These are phyloP conservation scores for Amphipoea lucens DNA, from an alignment of 2,888 invertebrate species.

Conservation along the genomic window DNA sequence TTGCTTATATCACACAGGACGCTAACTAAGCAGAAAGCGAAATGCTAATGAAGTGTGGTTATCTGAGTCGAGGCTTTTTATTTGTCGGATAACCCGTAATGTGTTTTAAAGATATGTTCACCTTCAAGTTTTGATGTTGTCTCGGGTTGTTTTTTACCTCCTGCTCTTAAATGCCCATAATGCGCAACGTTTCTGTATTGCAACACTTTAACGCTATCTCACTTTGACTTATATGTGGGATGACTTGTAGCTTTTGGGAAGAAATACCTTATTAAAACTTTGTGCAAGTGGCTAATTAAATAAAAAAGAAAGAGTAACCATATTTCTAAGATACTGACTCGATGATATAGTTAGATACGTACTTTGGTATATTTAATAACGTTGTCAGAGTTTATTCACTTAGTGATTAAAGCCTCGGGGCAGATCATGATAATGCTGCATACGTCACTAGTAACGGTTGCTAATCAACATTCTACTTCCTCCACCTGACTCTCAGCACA, in stretches of 20 bases:
- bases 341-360: background rate
- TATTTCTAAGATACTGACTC: background rate
- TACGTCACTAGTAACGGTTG: conserved; percentile 44
- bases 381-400: conserved; percentile 33
- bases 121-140: conserved; percentile 74
- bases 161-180: conserved; percentile 65
- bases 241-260: conserved; percentile 43
- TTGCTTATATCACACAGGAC: conserved; percentile 70
- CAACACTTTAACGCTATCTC: conserved; percentile 59
- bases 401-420: conserved; percentile 25
- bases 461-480: conserved; percentile 9
- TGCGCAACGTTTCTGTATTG: conserved; percentile 62
- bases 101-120: conserved; percentile 80
- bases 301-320: background rate
- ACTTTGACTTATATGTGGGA: conserved; percentile 46
- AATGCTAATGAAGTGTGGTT: conserved; percentile 82
- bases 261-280: conserved; percentile 19
- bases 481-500: conserved; percentile 7
- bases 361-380: background rate
- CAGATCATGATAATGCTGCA: conserved; percentile 18
- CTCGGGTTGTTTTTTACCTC: conserved; percentile 65
- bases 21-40: conserved; percentile 74
- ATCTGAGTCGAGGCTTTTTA: conserved; percentile 76
- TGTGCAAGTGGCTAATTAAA: background rate
- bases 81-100: conserved; percentile 80